A percentile compares a stretch with the other conserved stretches of the same genome.
These are phyloP conservation scores for Chloebia gouldiae DNA, from an alignment of 2,113 vertebrate species.

Conservation along the genomic window DNA sequence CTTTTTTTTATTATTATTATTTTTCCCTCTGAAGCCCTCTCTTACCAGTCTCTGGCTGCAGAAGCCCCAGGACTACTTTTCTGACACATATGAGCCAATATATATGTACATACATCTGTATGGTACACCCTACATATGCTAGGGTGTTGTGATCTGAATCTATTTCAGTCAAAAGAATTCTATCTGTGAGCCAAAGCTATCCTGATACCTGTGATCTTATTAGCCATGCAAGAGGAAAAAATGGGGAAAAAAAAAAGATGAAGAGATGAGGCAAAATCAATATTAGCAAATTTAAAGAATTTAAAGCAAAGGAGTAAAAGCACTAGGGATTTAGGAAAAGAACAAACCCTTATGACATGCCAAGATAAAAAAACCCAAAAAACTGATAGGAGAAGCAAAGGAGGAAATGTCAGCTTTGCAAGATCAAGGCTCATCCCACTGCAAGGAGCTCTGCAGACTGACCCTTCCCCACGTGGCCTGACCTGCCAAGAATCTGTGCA, in stretches of 20 bases:
- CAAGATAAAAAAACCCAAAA: not conserved
- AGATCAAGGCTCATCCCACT: not conserved
- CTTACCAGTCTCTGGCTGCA: not conserved
- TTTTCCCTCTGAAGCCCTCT: not conserved
- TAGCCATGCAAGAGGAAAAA: not conserved
- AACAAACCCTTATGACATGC: accelerated
- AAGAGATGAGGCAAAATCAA: not conserved
- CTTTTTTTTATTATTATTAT: not conserved
- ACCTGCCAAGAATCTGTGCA: not conserved
- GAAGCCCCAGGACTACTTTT: not conserved
- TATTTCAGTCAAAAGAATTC: not conserved
- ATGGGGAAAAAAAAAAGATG: not conserved
- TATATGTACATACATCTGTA: not conserved
- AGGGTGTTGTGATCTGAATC: not conserved
- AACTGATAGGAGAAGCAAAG: not conserved
- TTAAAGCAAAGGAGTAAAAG: not conserved
- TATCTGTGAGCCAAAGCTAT: not conserved
- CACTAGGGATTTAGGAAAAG: not conserved
- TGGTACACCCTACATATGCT: too few relatives aligned
- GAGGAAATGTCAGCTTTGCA: not conserved
- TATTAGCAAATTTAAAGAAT: not conserved
- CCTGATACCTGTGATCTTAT: not conserved
- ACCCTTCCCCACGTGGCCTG: accelerated
- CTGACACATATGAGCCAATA: not conserved
- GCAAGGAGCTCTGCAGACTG: not conserved